Evolutionary conservation across 2,113 vertebrate genomes (phyloP), one percentile per base, ranked within the genome.

Genomic region (Zosterops borbonicus): DNA sequence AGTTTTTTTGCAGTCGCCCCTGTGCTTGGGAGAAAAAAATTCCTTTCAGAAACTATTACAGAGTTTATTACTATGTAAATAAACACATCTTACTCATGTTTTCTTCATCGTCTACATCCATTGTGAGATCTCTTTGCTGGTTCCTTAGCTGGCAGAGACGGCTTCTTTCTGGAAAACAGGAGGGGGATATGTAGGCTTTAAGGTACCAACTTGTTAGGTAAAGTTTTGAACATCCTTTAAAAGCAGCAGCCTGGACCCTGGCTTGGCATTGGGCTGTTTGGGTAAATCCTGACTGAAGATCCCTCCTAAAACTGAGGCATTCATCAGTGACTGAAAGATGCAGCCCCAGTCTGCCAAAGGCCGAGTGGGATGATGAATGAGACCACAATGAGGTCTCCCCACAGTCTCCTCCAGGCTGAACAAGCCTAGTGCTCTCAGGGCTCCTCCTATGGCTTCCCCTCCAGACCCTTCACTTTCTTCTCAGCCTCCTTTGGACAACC

Each of bases 31-130:
- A 81, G 42, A 47, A 88, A 83, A 82, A 55, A 71, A 55, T 49
- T 18, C 28, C 22, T 55, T 71, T 55, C 11, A 79, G 74, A 81
- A 95, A 85, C 1, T 0, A 46, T 27, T 25, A 75, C 20, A 49
- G 56, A 49, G 33, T 75, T 81, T 12, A 93, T 50, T 19, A 79
- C 44, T 69, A 87, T 27, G 75, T 25, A 95, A 96, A 94, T 79
- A 96, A 90, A 74, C 82, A 96, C 68, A 60, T 98, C 99, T 99
- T 99, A 99, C 99, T 99, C 99, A 99, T 99, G 94, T 99, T 99
- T 98, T 99, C 99, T 97, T 99, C 99, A 93, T 99, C 99, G 19
- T 99, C 99, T 94, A 98, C 91, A 89, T 99, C 99, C 99, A 99
- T 99, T 94, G 97, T 95, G 96, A 98, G 97, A 68, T 91, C 91